phyloP scores from a whole-genome alignment of 2,888 invertebrate species.

The Cosmopolites sordidus region DNA sequence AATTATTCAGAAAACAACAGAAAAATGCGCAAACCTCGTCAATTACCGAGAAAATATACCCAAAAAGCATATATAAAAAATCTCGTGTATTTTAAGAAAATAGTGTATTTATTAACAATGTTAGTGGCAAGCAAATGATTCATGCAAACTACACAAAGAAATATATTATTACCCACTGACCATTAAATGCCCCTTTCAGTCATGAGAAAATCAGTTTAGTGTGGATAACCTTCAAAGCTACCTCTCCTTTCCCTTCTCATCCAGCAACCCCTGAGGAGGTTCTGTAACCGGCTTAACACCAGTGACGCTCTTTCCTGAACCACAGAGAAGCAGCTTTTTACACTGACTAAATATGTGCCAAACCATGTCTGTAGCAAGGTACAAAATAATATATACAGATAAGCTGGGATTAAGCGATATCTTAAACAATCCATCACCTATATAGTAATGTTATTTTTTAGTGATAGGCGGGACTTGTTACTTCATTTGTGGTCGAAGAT shows the following conservation, averaged over 20 bases:
- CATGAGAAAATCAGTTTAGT: slow-evolving; percentile 6
- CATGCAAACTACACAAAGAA: slow-evolving; percentile 23
- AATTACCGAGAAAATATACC: too few relatives aligned
- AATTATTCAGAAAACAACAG: too few relatives aligned
- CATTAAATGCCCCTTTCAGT: neutral
- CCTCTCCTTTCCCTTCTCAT: slow-evolving; percentile 45
- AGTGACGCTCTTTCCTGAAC: slow-evolving; percentile 47
- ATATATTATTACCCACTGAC: slow-evolving; percentile 14
- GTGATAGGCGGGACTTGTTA: too few relatives aligned
- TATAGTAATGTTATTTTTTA: neutral
- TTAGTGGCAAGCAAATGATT: slow-evolving; percentile 3
- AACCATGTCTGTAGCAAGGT: slow-evolving; percentile 40
- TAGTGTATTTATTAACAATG: too few relatives aligned
- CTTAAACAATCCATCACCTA: slow-evolving; percentile 6
- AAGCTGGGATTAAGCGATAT: slow-evolving; percentile 4
- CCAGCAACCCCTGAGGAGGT: slow-evolving; percentile 33
- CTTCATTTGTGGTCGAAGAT: too few relatives aligned
- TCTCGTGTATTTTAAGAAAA: too few relatives aligned
- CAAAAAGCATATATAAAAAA: too few relatives aligned
- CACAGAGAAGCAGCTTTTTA: slow-evolving; percentile 47
- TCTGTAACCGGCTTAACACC: slow-evolving; percentile 41
- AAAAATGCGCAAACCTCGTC: too few relatives aligned
- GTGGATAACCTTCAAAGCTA: slow-evolving; percentile 32
- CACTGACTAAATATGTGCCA: slow-evolving; percentile 42
- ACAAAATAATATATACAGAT: slow-evolving; percentile 25